Base-by-base conservation (phyloP, 2,113 vertebrate species). In the Sylvietta virens region DNA sequence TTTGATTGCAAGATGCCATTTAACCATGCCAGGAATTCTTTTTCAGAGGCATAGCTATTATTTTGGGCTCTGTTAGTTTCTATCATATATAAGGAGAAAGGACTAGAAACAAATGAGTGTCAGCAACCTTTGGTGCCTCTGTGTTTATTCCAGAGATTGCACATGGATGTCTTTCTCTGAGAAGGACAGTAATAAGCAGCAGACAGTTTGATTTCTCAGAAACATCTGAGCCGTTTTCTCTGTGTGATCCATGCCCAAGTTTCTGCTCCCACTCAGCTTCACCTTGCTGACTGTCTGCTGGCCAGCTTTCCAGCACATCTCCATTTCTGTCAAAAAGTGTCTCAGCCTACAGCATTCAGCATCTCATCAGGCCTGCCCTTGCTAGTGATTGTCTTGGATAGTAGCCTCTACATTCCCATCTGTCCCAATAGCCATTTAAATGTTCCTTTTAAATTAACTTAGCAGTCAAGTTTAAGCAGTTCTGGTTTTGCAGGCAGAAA, bases 391-490 rank as follows among this genome's bases (percentile, higher is more conserved):
- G 5, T 81, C 27, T 88, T 93, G 60, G 60, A 23, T 58, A 51
- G 67, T 44, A 73, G 51, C 51, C 65, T 90, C 47, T 66, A 7
- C 76, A 60, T 90, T 92, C 90, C 70, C 28, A 88, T 58, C 66
- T 90, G 85, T 79, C 57, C 45, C 45, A 42, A 31, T 37, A 84
- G 57, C 78, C 5, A 3, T 65, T 85, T 60, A 72, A 72, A 30
- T 42, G 21, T 64, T 97, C 27, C 11, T 72, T 95, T 87, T 64
- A 73, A 93, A 90, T 93, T 90, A 91, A 71, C 30, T 71, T 67
- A 82, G 35, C 64, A 70, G 88, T 90, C 53, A 88, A 17, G 74
- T 94, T 90, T 37, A 72, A 92, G 74, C 61, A 88, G 62, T 42
- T 94, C 53, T 88, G 57, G 20, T 87, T 92, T 81, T 87, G 56